These are phyloP conservation scores for Ephestia elutella DNA, from an alignment of 1,140 invertebrate species.

Conservation along the genomic window DNA sequence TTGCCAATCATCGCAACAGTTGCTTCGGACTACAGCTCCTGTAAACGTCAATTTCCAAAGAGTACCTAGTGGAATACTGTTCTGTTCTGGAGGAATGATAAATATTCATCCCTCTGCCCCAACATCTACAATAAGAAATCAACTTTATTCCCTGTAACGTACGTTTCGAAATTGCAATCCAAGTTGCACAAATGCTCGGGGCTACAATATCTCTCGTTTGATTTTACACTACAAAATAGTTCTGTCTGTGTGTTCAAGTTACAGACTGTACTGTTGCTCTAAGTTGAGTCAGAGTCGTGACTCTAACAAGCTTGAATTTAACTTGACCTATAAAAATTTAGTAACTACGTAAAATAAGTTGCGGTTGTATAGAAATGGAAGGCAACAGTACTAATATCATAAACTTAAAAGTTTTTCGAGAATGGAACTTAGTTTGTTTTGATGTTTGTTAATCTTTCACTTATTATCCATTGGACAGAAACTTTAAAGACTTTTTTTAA, in stretches of 20 bases:
- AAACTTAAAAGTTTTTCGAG: no score
- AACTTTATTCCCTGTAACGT: conserved; percentile 28
- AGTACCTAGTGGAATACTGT: conserved; percentile 61
- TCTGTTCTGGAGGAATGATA: conserved; percentile 72
- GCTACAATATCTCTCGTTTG: conserved; percentile 40
- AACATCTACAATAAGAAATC: conserved; percentile 51
- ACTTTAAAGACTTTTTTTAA: no score
- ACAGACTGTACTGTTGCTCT: neutral
- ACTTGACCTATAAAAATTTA: neutral
- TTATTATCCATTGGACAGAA: no score
- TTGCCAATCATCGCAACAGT: neutral
- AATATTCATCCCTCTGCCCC: conserved; percentile 75
- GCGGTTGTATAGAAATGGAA: no score
- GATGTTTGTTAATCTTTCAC: no score
- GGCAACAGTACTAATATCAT: no score
- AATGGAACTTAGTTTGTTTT: no score
- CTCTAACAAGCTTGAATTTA: neutral
- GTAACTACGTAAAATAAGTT: no score
- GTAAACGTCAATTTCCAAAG: conserved; percentile 74
- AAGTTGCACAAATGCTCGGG: conserved; percentile 27
- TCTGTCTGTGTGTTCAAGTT: conserved; percentile 41
- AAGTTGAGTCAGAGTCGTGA: neutral
- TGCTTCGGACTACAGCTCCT: neutral
- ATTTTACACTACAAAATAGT: conserved; percentile 56
- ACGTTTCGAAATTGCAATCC: conserved; percentile 30